A percentile compares a stretch with the other conserved stretches of the same genome.
Evolutionary conservation across 1,140 invertebrate genomes (phyloP).

Genomic region (Ladona fulva): DNA sequence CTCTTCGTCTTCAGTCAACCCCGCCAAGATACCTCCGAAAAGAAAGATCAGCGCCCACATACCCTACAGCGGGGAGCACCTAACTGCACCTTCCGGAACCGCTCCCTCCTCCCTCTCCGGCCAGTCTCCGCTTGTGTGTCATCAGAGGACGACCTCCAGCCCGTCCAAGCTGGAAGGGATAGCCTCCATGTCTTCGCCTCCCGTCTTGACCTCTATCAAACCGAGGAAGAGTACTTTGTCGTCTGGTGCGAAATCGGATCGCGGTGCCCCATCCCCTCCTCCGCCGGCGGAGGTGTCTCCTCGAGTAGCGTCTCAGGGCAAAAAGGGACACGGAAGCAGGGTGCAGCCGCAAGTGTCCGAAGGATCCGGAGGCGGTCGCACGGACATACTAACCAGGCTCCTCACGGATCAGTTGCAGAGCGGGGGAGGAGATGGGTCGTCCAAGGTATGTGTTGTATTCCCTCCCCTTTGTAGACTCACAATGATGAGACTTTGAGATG

Average conservation of each 20-base stretch:
- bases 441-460: neutral
- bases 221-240: neutral
- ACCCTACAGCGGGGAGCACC: slow-evolving; percentile 24
- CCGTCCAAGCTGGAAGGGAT: slow-evolving; percentile 62
- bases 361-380: neutral
- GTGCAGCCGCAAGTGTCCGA: neutral
- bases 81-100: slow-evolving; percentile 26
- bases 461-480: too few relatives aligned
- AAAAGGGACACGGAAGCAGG: neutral
- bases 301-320: neutral
- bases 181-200: neutral
- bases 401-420: neutral
- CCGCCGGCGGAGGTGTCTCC: neutral
- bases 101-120: slow-evolving; percentile 25
- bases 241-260: neutral
- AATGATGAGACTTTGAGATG: too few relatives aligned
- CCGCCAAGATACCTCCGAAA: slow-evolving; percentile 31
- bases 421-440: neutral
- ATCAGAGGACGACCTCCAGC: slow-evolving; percentile 68
- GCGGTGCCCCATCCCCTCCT: neutral
- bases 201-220: neutral
- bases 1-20: slow-evolving; percentile 15
- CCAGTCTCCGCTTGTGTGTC: slow-evolving; percentile 38
- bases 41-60: slow-evolving; percentile 45
- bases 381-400: neutral